Evolutionary conservation across 2,888 invertebrate species (phyloP), one percentile per base, ranked within the genome.

Genomic region (Trimorus sp.): DNA sequence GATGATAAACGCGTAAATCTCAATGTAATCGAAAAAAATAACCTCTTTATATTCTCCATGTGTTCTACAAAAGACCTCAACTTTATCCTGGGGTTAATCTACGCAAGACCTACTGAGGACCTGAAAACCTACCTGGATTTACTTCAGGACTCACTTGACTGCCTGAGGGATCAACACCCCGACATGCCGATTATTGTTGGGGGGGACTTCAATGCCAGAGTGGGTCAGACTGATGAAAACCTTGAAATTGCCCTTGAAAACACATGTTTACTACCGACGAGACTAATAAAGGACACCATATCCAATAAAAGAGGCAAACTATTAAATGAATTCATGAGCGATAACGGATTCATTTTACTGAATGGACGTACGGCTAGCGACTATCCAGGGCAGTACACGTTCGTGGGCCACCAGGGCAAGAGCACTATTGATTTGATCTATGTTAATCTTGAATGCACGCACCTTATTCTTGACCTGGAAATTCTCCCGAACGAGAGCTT

Each of bases 391-490:
- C 9, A 45, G 11, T 45, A 12, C 45, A 45, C 45, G 11, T 45
- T 45, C 45, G 45, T 45, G 45, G n/a, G 45, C n/a, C 45, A 45
- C n/a, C 45, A 45, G n/a, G 45, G 45, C 45, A 45, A 45, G 9
- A 45, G 45, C n/a, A n/a, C n/a, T 45, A 45, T 45, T 45, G 45
- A 45, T 45, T 45, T 45, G 45, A 45, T 45, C 1, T 45, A 26
- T 26, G 26, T 26, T 26, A 26, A 26, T 26, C 26, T 26, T 3
- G 26, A 26, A 26, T 26, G 26, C 26, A 26, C 26, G 26, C 26
- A 26, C 26, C 26, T 26, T 26, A 26, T 26, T 26, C 26, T 26
- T 26, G 4, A 26, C 26, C 26, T 26, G 26, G 26, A 26, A 26
- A 26, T 26, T 26, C 26, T 26, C 26, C 1, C 26, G 26, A 26